phyloP scores from a whole-genome alignment of 2,113 vertebrate genomes.

The Coptodon rendalli region DNA sequence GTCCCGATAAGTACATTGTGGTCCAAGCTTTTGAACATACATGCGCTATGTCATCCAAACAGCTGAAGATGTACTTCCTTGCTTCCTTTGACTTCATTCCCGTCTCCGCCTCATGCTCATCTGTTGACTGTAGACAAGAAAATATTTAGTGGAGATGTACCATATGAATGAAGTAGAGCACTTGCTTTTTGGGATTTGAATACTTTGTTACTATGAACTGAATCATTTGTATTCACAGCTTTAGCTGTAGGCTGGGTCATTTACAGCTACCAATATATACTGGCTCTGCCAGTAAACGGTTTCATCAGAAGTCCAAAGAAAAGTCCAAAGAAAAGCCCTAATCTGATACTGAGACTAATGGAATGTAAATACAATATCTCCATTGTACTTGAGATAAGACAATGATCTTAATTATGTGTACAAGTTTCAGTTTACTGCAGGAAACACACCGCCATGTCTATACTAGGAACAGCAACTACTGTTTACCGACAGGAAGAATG shows the following conservation, averaged over 20 bases:
- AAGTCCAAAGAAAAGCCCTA: neutral
- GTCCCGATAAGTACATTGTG: neutral
- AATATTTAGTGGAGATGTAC: neutral
- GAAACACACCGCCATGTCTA: neutral
- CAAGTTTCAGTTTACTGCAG: neutral
- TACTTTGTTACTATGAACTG: neutral
- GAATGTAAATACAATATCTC: neutral
- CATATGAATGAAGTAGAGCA: neutral
- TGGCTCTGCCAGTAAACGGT: neutral
- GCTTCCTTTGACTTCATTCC: conserved; percentile 99
- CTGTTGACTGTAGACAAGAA: conserved; percentile 80
- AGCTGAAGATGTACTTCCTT: conserved; percentile 98
- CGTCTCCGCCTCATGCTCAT: conserved; percentile 95
- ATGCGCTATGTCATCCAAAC: conserved; percentile 97
- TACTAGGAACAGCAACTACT: neutral
- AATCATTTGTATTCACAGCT: neutral
- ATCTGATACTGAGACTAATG: neutral
- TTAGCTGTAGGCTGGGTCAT: neutral
- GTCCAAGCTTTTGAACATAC: conserved; percentile 73
- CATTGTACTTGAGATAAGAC: neutral
- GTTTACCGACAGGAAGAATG: neutral
- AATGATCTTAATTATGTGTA: neutral
- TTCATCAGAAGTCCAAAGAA: neutral
- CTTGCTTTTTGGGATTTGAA: neutral
- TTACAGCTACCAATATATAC: neutral